A percentile compares a stretch with the other conserved stretches of the same genome.
Conservation (phyloP, 1,140 invertebrate genomes). For the Solenopsis invicta region DNA sequence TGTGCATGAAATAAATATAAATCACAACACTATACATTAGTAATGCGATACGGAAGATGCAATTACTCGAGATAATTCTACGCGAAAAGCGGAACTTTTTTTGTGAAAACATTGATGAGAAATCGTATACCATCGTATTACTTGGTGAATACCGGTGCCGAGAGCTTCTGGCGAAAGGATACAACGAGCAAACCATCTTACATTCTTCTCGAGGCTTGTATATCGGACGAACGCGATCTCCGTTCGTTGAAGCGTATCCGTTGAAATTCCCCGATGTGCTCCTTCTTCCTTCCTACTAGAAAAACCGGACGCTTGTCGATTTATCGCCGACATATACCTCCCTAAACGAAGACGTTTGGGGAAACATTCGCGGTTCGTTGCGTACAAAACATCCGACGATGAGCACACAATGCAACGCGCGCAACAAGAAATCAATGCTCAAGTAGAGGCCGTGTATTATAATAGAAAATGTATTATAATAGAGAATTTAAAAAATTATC, state of each 20-base stretch:
- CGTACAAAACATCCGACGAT: conserved; percentile 51
- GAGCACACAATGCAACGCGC: conserved; percentile 15
- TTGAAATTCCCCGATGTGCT: conserved; percentile 56
- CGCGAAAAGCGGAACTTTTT: conserved; percentile 26
- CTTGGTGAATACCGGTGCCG: conserved; percentile 21
- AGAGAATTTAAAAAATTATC: not conserved
- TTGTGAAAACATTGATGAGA: conserved; percentile 19
- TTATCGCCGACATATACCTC: conserved; percentile 57
- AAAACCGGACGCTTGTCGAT: conserved; percentile 62
- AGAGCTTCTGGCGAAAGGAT: conserved; percentile 20
- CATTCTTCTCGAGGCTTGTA: conserved; percentile 53
- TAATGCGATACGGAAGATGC: not conserved
- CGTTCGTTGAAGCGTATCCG: conserved; percentile 54
- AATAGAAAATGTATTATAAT: not conserved
- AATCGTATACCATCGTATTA: conserved; percentile 27
- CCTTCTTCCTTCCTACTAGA: conserved; percentile 44
- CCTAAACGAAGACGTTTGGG: conserved; percentile 58
- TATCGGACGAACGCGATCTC: conserved; percentile 46
- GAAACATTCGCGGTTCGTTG: conserved; percentile 59
- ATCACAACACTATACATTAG: not conserved
- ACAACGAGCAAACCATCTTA: conserved; percentile 50
- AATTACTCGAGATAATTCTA: conserved; percentile 20
- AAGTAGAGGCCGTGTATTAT: not conserved
- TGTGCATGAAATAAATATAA: too few species aligned
- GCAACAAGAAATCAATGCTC: conserved; percentile 39